Base-by-base conservation (phyloP, 2,797 vertebrate species). In the Adrianichthys oophorus region DNA sequence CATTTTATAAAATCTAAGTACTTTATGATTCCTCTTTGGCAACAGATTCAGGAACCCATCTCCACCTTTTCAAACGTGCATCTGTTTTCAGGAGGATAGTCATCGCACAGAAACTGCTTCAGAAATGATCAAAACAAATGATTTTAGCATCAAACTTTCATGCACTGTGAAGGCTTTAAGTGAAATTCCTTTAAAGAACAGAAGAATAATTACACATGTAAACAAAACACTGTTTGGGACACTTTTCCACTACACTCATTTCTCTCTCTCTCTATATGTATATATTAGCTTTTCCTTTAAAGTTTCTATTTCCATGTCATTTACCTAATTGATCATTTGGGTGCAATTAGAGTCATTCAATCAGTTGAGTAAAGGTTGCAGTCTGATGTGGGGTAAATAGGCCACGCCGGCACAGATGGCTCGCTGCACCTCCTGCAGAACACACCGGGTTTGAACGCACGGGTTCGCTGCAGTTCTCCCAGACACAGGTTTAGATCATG, bases 401-500 rank as follows among this genome's bases (percentile, higher is more conserved):
- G 8, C 8, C 32, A 2, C 32, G 32, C 32, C 32, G 10, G 32
- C 32, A 12, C 32, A 2, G 32, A 3, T 32, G 1, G 32, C 32
- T 32, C 26, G 5, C 26, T 7, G 26, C 26, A 62, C 64, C 68
- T 72, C 66, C 70, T 50, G 61, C 62, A 56, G 52, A 65, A 18
- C 52, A 37, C 29, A 47, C 26, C 4, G 64, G 41, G 44, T 66
- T 80, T 59, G 50, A 64, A 69, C 42, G 62, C 68, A 44, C 16
- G 46, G 64, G 59, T 59, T 13, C 47, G 51, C 51, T 57, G 54
- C 49, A 8, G 52, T 57, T 37, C 43, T 62, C 19, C 54, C 8
- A 49, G 56, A 4, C 15, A 41, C 47, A 15, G 26, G 0, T 41
- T 90, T 89, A 97, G 23, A 95, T 93, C 91, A 95, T 94, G 76